Percentiles rank a stretch among this genome's conserved stretches.
phyloP scores from a whole-genome alignment of 2,888 invertebrate genomes.

The Campoplex nolae region DNA sequence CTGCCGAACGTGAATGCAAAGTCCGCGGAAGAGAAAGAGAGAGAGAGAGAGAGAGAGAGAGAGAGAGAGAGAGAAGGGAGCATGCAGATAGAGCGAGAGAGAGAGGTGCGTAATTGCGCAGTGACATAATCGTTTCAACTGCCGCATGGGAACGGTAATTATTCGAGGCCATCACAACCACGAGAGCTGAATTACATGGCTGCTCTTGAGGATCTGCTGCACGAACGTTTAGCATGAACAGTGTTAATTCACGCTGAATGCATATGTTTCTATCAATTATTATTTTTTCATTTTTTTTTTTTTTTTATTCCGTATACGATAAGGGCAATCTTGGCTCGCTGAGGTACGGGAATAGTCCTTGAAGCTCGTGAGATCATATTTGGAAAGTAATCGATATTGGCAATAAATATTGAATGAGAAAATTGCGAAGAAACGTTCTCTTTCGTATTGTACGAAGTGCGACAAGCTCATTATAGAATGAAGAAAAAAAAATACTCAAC shows the following conservation, averaged over 20 bases:
- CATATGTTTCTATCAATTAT: slow-evolving; percentile 3
- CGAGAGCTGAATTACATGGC: slow-evolving; percentile 66
- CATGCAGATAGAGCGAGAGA: neutral
- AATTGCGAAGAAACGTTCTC: neutral
- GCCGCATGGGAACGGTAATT: slow-evolving; percentile 77
- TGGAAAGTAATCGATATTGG: slow-evolving; percentile 1
- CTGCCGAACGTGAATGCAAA: slow-evolving; percentile 64
- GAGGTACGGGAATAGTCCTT: neutral
- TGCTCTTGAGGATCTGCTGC: slow-evolving; percentile 32
- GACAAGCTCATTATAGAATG: neutral
- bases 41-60: neutral
- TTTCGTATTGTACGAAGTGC: neutral
- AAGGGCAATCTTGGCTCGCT: neutral
- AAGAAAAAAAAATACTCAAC: neutral
- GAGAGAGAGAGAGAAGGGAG: neutral
- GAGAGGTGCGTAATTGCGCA: slow-evolving; percentile 74
- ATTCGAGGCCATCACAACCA: slow-evolving; percentile 68
- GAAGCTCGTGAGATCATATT: neutral
- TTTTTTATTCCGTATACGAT: neutral
- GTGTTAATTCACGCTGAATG: neutral
- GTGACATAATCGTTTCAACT: slow-evolving; percentile 80
- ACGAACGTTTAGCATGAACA: slow-evolving; percentile 2
- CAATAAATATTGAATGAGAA: neutral
- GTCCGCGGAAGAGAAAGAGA: neutral
- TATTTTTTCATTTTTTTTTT: too few species aligned